These are phyloP conservation scores for Poeciliopsis turneri DNA, from an alignment of 2,797 vertebrate genomes.

Conservation along the genomic window DNA sequence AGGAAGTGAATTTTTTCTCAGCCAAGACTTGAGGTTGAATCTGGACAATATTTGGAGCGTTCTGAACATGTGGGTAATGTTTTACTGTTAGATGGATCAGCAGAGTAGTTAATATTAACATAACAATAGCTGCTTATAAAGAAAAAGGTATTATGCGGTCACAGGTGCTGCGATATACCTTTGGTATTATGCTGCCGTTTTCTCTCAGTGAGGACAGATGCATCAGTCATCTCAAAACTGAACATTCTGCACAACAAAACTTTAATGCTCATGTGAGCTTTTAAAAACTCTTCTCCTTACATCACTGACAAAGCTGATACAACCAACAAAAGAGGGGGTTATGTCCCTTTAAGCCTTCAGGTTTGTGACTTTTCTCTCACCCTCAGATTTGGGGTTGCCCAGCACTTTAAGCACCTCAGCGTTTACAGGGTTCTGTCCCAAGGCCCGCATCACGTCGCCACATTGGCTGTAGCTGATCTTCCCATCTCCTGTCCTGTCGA, in stretches of 20 bases:
- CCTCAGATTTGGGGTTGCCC: conserved; percentile 94
- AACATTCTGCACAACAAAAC: neutral
- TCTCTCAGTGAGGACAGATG: neutral
- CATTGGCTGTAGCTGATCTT: conserved; percentile 92
- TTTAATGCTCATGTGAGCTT: neutral
- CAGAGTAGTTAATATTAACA: neutral
- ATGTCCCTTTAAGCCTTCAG: neutral
- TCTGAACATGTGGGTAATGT: neutral
- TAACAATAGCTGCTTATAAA: neutral
- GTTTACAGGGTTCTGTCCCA: conserved; percentile 95
- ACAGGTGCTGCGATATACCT: neutral
- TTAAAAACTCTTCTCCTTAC: neutral
- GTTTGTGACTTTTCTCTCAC: conserved; percentile 71
- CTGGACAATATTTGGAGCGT: neutral
- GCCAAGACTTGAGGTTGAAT: neutral
- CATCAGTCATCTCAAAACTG: neutral
- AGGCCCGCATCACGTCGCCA: conserved; percentile 93
- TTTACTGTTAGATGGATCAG: neutral
- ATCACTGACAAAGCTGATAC: too few species aligned
- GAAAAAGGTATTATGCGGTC: neutral
- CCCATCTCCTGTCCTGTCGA: conserved; percentile 92
- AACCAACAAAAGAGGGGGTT: neutral
- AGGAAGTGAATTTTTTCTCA: neutral
- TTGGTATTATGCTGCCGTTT: neutral
- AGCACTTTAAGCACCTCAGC: conserved; percentile 95